These are phyloP conservation scores for Chelonus formosanus DNA, from an alignment of 2,888 invertebrate genomes.

Conservation along the genomic window DNA sequence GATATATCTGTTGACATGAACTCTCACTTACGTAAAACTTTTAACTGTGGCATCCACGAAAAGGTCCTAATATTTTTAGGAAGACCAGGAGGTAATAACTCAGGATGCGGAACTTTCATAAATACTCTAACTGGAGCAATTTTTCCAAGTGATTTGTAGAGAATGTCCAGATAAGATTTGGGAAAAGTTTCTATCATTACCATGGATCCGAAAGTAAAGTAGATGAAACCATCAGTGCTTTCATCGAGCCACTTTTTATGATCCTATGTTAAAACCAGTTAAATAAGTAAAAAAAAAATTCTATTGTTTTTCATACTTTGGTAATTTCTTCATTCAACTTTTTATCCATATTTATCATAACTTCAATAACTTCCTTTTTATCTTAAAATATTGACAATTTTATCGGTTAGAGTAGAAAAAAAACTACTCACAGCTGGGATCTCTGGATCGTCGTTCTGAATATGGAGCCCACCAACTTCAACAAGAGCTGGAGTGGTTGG, in stretches of 20 bases:
- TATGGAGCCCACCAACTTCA: constrained; percentile 45
- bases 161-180: constrained; percentile 39
- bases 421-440: not conserved
- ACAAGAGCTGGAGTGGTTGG: constrained; percentile 65
- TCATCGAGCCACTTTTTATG: constrained; percentile 57
- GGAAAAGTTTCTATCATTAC: constrained; percentile 55
- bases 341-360: too few relatives aligned
- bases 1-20: too few relatives aligned
- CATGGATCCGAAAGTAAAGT: constrained; percentile 60
- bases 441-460: constrained; percentile 5
- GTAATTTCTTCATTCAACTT: too few relatives aligned
- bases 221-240: constrained; percentile 56
- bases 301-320: not conserved
- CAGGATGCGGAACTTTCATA: constrained; percentile 51
- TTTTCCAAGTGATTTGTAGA: constrained; percentile 52
- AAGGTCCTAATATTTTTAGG: constrained; percentile 50
- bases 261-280: constrained; percentile 43
- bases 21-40: constrained; percentile 52
- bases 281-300: constrained; percentile 9
- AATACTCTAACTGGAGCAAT: constrained; percentile 54
- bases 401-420: too few relatives aligned
- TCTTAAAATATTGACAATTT: too few relatives aligned
- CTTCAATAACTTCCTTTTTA: too few relatives aligned
- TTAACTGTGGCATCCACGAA: constrained; percentile 54
- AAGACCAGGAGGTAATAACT: constrained; percentile 48